A percentile compares a stretch with the other conserved stretches of the same genome.
Conservation (phyloP, 2,888 invertebrate species). For the Drosophila longiperda region DNA sequence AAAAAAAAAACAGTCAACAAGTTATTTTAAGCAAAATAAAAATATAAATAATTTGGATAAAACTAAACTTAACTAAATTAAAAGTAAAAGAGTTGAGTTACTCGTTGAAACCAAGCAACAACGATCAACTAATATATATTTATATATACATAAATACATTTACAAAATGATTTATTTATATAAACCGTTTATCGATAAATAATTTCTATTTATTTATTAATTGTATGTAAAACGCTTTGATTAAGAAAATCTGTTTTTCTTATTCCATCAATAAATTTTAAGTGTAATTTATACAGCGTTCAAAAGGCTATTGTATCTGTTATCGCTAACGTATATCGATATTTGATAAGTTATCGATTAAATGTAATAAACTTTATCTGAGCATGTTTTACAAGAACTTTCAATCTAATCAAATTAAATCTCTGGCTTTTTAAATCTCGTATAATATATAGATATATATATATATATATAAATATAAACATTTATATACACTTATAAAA, state of each 20-base stretch:
- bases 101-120: not conserved
- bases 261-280: not conserved
- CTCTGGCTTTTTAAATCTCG: rapidly evolving
- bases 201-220: not conserved
- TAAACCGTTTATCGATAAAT: not conserved
- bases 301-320: not conserved
- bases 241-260: not conserved
- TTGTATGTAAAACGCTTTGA: no score
- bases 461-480: no score
- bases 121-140: no score
- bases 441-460: not conserved
- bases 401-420: rapidly evolving
- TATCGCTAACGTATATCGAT: no score
- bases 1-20: not conserved
- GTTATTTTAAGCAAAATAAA: not conserved
- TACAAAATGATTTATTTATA: not conserved
- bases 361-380: no score
- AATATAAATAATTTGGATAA: not conserved
- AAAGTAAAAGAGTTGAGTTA: not conserved
- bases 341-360: no score
- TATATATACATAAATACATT: not conserved
- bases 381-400: no score
- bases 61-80: not conserved
- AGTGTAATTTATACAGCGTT: not conserved
- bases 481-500: no score